These are phyloP conservation scores for Lacerta viridis DNA, from an alignment of 2,797 vertebrate genomes.

Conservation along the genomic window DNA sequence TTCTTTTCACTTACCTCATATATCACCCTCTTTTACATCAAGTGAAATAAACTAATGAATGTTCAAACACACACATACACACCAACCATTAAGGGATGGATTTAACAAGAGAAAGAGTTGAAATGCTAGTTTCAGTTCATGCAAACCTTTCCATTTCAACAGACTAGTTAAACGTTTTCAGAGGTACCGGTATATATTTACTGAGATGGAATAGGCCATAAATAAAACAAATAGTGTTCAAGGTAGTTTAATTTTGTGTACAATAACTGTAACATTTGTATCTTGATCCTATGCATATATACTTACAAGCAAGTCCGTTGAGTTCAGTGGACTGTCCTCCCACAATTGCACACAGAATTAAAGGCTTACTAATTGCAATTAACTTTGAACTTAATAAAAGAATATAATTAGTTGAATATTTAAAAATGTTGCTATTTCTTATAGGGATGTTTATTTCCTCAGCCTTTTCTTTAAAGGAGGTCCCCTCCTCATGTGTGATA, in stretches of 20 bases:
- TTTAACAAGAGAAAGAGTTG: background rate
- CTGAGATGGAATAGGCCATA: background rate
- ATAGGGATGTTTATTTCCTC: no score
- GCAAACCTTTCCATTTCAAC: no score
- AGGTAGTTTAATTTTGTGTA: no score
- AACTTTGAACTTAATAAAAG: background rate
- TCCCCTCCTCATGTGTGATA: background rate
- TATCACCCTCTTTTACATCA: background rate
- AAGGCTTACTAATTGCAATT: background rate
- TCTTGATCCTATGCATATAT: background rate
- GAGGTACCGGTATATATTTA: no score
- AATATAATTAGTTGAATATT: background rate
- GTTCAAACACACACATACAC: background rate
- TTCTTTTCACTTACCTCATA: background rate
- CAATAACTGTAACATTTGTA: background rate
- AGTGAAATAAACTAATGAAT: background rate
- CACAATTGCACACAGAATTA: background rate
- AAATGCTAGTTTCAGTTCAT: background rate
- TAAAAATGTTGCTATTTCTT: background rate
- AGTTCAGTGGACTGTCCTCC: background rate
- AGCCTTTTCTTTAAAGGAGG: background rate
- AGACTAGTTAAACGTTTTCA: background rate
- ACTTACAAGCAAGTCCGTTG: background rate
- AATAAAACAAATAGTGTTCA: background rate
- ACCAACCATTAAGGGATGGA: background rate